A percentile compares a stretch with the other conserved stretches of the same genome.
Conservation (phyloP, 2,888 invertebrate genomes). For the Epirrhoe alternata region DNA sequence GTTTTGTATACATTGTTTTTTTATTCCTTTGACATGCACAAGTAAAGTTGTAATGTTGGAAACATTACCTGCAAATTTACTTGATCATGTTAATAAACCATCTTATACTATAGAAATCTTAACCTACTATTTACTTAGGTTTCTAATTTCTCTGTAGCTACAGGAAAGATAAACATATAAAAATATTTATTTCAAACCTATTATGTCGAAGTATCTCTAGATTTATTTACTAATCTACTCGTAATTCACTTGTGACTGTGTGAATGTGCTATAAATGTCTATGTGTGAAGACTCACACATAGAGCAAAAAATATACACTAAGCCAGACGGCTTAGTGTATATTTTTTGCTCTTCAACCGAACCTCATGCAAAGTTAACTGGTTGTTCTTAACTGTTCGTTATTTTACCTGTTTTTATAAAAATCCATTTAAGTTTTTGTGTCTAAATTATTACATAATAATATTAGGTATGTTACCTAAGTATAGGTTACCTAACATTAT, state of each 20-base stretch:
- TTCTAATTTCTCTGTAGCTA: background rate
- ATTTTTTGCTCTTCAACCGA: constrained; percentile 11
- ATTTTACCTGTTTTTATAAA: constrained; percentile 5
- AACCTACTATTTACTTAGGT: background rate
- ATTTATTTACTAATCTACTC: constrained; percentile 7
- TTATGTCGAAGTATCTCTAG: background rate
- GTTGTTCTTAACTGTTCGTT: constrained; percentile 1
- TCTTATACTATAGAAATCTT: background rate
- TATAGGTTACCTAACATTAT: too few species aligned
- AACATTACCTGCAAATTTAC: too few species aligned
- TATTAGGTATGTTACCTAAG: too few species aligned
- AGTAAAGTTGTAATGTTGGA: too few species aligned
- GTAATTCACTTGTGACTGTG: constrained; percentile 7
- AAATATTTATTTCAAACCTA: background rate
- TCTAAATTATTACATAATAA: background rate
- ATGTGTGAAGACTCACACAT: too few species aligned
- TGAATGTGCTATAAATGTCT: constrained; percentile 6
- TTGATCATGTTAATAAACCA: too few species aligned
- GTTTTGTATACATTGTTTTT: too few species aligned
- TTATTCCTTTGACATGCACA: too few species aligned
- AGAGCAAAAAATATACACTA: too few species aligned
- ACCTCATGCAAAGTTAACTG: constrained; percentile 3
- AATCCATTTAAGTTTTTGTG: background rate
- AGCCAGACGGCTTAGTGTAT: background rate
- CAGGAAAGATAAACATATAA: background rate